phyloP scores from a whole-genome alignment of 2,113 vertebrate species.

The Syngnathus typhle region DNA sequence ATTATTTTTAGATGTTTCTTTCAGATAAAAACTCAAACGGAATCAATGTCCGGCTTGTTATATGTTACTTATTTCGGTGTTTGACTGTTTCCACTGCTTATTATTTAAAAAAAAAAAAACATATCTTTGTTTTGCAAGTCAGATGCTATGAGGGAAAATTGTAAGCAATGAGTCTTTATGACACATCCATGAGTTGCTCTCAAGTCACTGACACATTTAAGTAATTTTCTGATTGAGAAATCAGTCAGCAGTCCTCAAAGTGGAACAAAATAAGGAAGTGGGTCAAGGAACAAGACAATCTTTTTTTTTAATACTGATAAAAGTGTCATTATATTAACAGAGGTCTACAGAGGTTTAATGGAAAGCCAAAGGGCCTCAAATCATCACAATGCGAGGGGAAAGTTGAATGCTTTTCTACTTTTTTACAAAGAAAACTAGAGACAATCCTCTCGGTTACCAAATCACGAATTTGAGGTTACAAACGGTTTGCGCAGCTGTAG shows the following conservation, averaged over 20 bases:
- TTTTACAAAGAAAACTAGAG: too few species aligned
- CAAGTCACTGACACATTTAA: neutral
- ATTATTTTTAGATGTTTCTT: neutral
- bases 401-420: too few species aligned
- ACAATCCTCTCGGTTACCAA: too few species aligned
- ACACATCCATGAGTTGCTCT: neutral
- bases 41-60: neutral
- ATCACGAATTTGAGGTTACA: too few species aligned
- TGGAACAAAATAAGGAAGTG: slow-evolving; percentile 1
- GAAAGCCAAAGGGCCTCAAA: neutral
- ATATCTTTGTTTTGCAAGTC: neutral
- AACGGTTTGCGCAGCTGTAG: too few species aligned
- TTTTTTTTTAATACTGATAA: neutral
- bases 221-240: neutral
- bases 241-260: neutral
- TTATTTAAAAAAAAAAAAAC: neutral
- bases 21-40: neutral
- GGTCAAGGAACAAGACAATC: neutral
- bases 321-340: too few species aligned
- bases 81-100: neutral
- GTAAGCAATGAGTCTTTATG: neutral
- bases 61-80: neutral
- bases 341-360: too few species aligned
- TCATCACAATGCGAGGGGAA: neutral
- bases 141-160: neutral